phyloP scores from a whole-genome alignment of 64 coral and sea anemone species.

The Stichodactyla helianthus region DNA sequence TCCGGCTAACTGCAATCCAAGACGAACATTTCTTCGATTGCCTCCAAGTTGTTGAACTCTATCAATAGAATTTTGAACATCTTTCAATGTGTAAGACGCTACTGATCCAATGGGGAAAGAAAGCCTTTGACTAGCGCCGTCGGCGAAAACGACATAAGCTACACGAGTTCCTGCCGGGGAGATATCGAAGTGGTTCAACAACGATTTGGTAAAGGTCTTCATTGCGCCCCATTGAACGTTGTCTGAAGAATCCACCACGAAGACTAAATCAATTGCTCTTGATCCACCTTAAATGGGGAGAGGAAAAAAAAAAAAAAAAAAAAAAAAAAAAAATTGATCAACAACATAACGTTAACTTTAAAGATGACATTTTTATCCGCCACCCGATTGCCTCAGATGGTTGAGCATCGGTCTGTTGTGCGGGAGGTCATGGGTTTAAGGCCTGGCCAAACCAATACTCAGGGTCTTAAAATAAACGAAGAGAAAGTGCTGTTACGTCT shows the following conservation, averaged over 20 bases:
- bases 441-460: too few species aligned
- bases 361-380: not conserved
- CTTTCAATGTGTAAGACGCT: not conserved
- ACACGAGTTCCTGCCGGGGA: constrained; percentile 4
- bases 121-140: not conserved
- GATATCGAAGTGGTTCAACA: constrained; percentile 3
- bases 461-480: too few species aligned
- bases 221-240: not conserved
- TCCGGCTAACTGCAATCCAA: not conserved
- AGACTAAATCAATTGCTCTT: constrained; percentile 1
- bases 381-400: too few species aligned
- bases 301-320: too few species aligned
- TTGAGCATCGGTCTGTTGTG: too few species aligned
- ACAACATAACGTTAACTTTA: too few species aligned
- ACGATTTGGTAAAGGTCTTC: constrained; percentile 1
- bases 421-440: not conserved
- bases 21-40: not conserved
- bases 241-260: constrained; percentile 8
- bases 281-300: not conserved
- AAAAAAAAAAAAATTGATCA: too few species aligned
- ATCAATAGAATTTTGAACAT: not conserved
- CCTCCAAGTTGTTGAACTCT: not conserved
- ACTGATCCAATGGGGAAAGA: not conserved
- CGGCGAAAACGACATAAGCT: not conserved
- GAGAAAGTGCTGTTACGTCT: too few species aligned